phyloP scores from a whole-genome alignment of 1,140 invertebrate genomes.

The Calephelis nemesis region DNA sequence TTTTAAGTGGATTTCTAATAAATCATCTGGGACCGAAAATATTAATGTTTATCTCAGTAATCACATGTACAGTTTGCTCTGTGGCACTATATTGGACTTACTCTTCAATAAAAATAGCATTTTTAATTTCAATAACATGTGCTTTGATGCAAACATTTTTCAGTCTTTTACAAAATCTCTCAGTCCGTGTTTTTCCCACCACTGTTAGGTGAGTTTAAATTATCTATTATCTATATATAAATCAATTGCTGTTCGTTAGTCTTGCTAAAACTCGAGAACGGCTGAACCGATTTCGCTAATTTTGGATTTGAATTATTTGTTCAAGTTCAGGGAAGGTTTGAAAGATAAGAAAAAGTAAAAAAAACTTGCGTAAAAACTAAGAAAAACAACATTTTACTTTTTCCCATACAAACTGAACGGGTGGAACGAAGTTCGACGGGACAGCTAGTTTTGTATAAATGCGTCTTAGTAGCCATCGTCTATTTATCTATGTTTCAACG shows the following conservation, averaged over 20 bases:
- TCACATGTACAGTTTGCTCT: conserved; percentile 37
- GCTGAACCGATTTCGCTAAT: too few relatives aligned
- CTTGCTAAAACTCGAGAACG: too few relatives aligned
- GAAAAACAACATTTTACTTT: too few relatives aligned
- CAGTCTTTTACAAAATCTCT: conserved; percentile 46
- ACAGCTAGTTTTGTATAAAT: too few relatives aligned
- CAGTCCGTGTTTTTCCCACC: conserved; percentile 53
- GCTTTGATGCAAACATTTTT: conserved; percentile 49
- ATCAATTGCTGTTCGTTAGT: too few relatives aligned
- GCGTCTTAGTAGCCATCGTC: neutral
- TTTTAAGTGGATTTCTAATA: conserved; percentile 38
- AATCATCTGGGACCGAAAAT: conserved; percentile 44
- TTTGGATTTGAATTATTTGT: too few relatives aligned
- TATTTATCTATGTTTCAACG: conserved; percentile 15
- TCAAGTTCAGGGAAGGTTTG: too few relatives aligned
- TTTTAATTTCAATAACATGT: conserved; percentile 50
- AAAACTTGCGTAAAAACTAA: too few relatives aligned
- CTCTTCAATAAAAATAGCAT: conserved; percentile 44
- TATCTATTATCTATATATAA: too few relatives aligned
- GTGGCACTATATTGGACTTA: conserved; percentile 42
- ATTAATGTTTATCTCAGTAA: conserved; percentile 41
- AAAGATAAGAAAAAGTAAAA: too few relatives aligned
- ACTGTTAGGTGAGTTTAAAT: conserved; percentile 44
- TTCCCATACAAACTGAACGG: too few relatives aligned
- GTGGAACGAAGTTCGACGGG: too few relatives aligned